Base-by-base conservation (phyloP, 1,140 invertebrate species). In the Nasonia longicornis region DNA sequence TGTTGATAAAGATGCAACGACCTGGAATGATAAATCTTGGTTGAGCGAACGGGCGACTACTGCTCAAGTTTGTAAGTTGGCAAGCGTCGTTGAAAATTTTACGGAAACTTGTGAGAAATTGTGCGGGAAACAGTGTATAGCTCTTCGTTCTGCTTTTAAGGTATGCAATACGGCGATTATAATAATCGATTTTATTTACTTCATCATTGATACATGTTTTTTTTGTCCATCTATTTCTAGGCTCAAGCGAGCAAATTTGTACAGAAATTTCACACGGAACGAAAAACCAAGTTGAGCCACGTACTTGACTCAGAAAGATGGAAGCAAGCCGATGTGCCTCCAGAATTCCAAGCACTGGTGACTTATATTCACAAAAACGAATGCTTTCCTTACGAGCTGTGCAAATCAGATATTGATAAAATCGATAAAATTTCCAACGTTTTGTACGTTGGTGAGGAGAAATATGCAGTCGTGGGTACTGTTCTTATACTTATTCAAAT, bases 271-370 rank as follows among this genome's bases (percentile, higher is more conserved):
- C 98, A 99, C 89, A 93, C 95, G 71, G 96, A 98, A 86, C 91
- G 96, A 67, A 97, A 97, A 89, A 94, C 93, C 31, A 98, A 98
- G 89, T 90, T 99, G 31, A 95, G 94, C 82, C 86, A 95, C 80
- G 92, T 98, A 58, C 90, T 99, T 58, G 98, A 99, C 86, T 94
- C 94, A 84, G 98, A 99, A 90, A 92, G 95, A 74, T 99, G 98
- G 98, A 97, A 96, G 88, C 94, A 95, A 85, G 96, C 96, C n/a
- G 96, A 98, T 85, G 96, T 99, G 67, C 95, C 97, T 0, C 89
- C 92, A 80, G 96, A 97, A 88, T 95, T 98, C 88, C 97, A 98
- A 90, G 92, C 91, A 80, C 91, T 98, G 71, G 94, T 98, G 16
- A 88, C 84, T 71, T 88, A 85, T 77, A 80, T 91, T 31, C 76